phyloP scores from a whole-genome alignment of 2,797 vertebrate species.

The Rhincodon typus region DNA sequence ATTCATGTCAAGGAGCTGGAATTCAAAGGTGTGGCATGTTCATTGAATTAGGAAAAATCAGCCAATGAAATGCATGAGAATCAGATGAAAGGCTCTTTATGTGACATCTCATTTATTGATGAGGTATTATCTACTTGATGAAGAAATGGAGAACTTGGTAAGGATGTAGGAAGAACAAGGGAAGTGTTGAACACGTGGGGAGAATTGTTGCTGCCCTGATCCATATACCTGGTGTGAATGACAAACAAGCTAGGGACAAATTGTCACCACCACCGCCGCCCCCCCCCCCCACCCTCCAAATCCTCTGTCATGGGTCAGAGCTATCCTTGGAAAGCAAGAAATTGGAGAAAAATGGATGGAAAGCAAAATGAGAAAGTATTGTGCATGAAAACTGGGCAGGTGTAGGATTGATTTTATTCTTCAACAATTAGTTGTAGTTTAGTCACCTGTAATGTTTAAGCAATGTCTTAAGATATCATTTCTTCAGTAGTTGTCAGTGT shows the following conservation, averaged over 20 bases:
- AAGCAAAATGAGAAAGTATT: background rate
- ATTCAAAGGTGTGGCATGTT: background rate
- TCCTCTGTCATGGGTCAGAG: background rate
- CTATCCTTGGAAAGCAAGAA: background rate
- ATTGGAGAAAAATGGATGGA: background rate
- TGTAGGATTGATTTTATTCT: no score
- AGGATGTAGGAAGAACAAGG: background rate
- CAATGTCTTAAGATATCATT: no score
- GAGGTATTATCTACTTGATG: background rate
- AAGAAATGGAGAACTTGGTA: background rate
- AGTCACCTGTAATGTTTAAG: no score
- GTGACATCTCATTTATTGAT: background rate
- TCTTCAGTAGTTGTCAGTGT: no score
- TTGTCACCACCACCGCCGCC: background rate
- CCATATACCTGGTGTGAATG: background rate
- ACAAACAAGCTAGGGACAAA: background rate
- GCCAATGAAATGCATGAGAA: background rate
- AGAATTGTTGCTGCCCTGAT: background rate
- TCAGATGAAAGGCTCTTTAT: background rate
- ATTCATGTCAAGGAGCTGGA: background rate
- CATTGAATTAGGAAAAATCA: background rate
- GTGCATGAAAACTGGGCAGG: background rate
- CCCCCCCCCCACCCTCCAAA: no score
- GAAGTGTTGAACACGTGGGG: background rate
- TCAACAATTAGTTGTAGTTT: no score